Evolutionary conservation across 1,140 invertebrate genomes (phyloP).

Genomic region (Adelges cooleyi): DNA sequence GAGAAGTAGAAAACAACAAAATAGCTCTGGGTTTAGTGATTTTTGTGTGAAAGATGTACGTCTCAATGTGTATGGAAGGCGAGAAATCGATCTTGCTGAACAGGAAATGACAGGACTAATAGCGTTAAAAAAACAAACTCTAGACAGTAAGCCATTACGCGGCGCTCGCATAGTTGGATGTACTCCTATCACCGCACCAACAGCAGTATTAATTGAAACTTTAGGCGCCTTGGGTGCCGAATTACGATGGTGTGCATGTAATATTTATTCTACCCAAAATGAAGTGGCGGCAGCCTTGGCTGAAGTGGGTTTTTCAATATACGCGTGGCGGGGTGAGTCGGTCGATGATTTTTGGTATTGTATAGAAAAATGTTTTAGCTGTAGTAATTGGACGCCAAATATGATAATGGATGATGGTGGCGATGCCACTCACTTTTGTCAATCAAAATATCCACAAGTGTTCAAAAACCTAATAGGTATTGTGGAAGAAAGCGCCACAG

Average conservation of each 20-base stretch:
- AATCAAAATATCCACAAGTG: conserved; percentile 90
- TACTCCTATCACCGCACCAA: conserved; percentile 96
- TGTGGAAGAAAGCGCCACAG: conserved; percentile 95
- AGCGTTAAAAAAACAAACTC: conserved; percentile 77
- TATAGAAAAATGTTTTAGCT: conserved; percentile 85
- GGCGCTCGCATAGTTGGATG: conserved; percentile 95
- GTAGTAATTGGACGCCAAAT: conserved; percentile 93
- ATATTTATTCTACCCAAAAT: conserved; percentile 97
- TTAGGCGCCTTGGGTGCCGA: conserved; percentile 76
- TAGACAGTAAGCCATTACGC: conserved; percentile 85
- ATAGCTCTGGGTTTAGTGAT: conserved; percentile 52
- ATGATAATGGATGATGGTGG: conserved; percentile 98
- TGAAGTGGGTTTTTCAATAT: conserved; percentile 72
- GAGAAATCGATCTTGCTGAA: conserved; percentile 98
- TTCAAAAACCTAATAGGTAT: conserved; percentile 96
- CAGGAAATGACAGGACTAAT: conserved; percentile 98
- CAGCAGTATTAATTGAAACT: conserved; percentile 85
- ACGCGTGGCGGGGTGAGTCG: conserved; percentile 90
- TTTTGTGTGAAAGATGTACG: conserved; percentile 87
- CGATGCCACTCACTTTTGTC: conserved; percentile 91
- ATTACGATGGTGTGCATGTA: conserved; percentile 91
- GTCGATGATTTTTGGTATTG: conserved; percentile 99
- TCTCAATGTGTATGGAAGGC: conserved; percentile 80
- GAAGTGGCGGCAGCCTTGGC: conserved; percentile 94
- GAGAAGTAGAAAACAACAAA: neutral